Conservation (phyloP, 2,888 invertebrate genomes). For the Xanthorhoe spadicearia region DNA sequence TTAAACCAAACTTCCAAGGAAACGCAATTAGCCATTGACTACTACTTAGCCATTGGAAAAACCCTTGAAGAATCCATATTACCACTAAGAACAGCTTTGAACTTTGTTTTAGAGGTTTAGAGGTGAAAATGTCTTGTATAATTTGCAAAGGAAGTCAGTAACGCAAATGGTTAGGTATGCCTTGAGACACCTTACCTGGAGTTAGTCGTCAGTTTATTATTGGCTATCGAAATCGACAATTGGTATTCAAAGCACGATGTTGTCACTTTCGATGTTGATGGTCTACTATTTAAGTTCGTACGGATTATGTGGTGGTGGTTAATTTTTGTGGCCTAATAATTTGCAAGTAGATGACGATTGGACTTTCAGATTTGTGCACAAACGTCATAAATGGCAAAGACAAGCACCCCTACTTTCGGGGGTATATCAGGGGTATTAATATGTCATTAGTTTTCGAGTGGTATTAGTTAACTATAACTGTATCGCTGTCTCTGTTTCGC, state of each 20-base stretch:
- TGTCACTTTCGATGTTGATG: slow-evolving; percentile 65
- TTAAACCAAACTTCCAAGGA: background rate
- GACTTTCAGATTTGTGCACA: too few relatives aligned
- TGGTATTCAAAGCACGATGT: slow-evolving; percentile 58
- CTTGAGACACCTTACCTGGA: slow-evolving; percentile 28
- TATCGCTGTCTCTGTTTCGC: too few relatives aligned
- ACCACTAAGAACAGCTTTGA: background rate
- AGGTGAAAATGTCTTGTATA: slow-evolving; percentile 3
- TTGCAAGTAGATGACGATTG: too few relatives aligned
- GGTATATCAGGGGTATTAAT: too few relatives aligned
- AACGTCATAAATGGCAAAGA: background rate
- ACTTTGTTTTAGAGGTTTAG: background rate
- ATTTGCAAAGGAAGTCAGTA: slow-evolving; percentile 3
- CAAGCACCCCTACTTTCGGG: background rate
- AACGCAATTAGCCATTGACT: background rate
- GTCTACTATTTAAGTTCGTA: background rate
- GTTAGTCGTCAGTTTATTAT: slow-evolving; percentile 21
- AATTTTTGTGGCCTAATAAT: background rate
- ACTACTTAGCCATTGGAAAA: background rate
- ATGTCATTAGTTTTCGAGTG: too few relatives aligned
- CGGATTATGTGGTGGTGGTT: background rate
- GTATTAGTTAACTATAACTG: too few relatives aligned
- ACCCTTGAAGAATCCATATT: background rate
- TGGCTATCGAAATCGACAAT: slow-evolving; percentile 38
- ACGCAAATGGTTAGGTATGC: slow-evolving; percentile 31